A percentile compares a stretch with the other conserved stretches of the same genome.
Conservation (phyloP, 2,888 invertebrate species). For the Tryphoninae sp. region DNA sequence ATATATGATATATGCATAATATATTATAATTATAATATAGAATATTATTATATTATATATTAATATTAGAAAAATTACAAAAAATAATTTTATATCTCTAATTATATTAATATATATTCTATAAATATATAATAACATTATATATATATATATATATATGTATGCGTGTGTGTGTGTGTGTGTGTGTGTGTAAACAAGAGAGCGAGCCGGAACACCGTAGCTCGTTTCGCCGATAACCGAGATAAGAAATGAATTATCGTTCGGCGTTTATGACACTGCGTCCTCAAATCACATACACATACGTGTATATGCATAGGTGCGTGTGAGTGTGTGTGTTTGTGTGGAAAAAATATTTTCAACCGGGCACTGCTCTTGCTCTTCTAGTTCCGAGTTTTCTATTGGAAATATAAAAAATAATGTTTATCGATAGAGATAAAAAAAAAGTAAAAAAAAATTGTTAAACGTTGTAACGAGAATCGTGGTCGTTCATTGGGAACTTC, state of each 20-base stretch:
- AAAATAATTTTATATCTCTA: neutral
- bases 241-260: conserved; percentile 66
- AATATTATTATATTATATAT: too few species aligned
- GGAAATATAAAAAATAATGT: too few species aligned
- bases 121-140: neutral
- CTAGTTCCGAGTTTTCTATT: too few species aligned
- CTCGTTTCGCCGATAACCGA: conserved; percentile 59
- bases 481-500: too few species aligned
- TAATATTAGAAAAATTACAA: neutral
- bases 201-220: conserved; percentile 4
- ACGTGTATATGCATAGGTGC: neutral
- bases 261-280: conserved; percentile 50
- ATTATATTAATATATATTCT: too few species aligned
- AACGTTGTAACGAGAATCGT: too few species aligned
- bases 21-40: too few species aligned
- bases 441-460: too few species aligned
- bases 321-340: conserved; percentile 66
- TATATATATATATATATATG: neutral
- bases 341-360: conserved; percentile 41
- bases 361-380: too few species aligned
- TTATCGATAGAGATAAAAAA: too few species aligned
- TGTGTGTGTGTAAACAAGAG: neutral
- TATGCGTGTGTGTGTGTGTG: too few species aligned
- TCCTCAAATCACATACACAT: conserved; percentile 51
- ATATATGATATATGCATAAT: too few species aligned